A percentile compares a stretch with the other conserved stretches of the same genome.
Conservation (phyloP, 2,888 invertebrate species). For the Lymantria monacha region DNA sequence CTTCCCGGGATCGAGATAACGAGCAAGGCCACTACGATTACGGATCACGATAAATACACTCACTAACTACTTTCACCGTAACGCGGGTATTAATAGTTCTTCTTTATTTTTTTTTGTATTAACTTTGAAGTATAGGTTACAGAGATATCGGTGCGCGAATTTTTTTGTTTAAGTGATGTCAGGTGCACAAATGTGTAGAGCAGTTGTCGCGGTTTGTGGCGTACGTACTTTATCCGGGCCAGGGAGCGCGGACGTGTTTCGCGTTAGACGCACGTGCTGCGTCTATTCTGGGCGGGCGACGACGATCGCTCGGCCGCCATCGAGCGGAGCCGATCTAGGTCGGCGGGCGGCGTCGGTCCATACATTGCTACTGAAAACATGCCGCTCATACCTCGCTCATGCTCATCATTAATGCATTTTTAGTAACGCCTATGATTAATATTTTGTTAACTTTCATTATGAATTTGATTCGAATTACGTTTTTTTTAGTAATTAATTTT, state of each 20-base stretch:
- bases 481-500: no score
- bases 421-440: neutral
- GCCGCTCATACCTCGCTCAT: constrained; percentile 1
- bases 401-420: neutral
- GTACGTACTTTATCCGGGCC: constrained; percentile 28
- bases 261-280: constrained; percentile 77
- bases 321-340: constrained; percentile 69
- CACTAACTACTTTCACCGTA: constrained; percentile 50
- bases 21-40: constrained; percentile 68
- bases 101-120: constrained; percentile 24
- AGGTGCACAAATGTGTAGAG: constrained; percentile 8
- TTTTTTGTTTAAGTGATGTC: constrained; percentile 23
- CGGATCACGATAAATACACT: constrained; percentile 53
- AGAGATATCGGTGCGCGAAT: constrained; percentile 20
- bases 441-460: no score
- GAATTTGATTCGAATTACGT: no score
- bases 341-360: constrained; percentile 63
- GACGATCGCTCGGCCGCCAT: constrained; percentile 57
- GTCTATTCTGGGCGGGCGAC: constrained; percentile 76
- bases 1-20: constrained; percentile 58
- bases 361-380: constrained; percentile 29
- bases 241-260: constrained; percentile 56
- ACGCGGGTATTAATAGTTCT: constrained; percentile 51
- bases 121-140: neutral
- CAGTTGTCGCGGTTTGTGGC: constrained; percentile 19